Conservation (phyloP, 37 sponge, comb jelly and placozoan species). For the Dysidea cf. avara region DNA sequence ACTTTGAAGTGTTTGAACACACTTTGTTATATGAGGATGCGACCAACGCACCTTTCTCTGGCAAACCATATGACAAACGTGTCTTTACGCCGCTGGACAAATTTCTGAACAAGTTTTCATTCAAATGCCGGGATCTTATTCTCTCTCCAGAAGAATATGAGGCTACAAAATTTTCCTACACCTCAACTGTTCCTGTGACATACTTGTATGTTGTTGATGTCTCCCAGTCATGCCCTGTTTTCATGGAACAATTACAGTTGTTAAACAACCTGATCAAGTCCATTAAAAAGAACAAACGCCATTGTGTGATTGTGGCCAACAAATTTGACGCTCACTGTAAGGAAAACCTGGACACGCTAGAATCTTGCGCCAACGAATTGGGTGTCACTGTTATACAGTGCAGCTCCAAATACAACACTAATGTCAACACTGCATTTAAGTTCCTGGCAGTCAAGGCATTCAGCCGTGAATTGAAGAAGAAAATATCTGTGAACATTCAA, state of each 20-base stretch:
- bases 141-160: not conserved
- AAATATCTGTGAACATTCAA: no score
- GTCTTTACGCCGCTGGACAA: no score
- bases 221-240: slow-evolving; percentile 13
- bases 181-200: not conserved
- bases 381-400: no score
- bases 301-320: slow-evolving; percentile 50
- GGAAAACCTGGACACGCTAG: no score
- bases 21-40: slow-evolving; percentile 67
- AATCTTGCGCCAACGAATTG: no score
- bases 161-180: not conserved
- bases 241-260: slow-evolving; percentile 31
- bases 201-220: slow-evolving; percentile 46
- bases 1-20: slow-evolving; percentile 65
- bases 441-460: no score
- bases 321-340: slow-evolving; percentile 35
- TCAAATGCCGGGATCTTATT: slow-evolving; percentile 33
- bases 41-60: slow-evolving; percentile 48
- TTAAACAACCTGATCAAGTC: slow-evolving; percentile 17
- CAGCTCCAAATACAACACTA: no score
- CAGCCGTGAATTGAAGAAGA: no score
- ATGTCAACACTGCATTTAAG: no score
- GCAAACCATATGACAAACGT: no score
- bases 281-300: slow-evolving; percentile 33
- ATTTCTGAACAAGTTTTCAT: slow-evolving; percentile 53